These are phyloP conservation scores for Aphodius granarius DNA, from an alignment of 2,888 invertebrate genomes.

Conservation along the genomic window DNA sequence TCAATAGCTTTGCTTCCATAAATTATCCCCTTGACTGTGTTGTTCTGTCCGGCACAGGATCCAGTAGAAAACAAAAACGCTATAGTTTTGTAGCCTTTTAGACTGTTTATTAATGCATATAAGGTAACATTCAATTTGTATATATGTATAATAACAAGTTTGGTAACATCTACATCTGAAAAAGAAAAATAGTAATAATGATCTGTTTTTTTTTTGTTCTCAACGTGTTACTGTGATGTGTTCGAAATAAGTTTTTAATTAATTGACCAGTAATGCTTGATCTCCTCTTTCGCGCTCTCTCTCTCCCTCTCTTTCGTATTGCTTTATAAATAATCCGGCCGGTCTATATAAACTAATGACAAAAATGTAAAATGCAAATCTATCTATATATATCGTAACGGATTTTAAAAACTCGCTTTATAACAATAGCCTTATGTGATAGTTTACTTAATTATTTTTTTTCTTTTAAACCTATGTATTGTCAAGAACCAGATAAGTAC, in stretches of 20 bases:
- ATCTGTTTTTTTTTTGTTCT: neutral
- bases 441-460: conserved; percentile 49
- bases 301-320: neutral
- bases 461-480: conserved; percentile 49
- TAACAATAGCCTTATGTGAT: conserved; percentile 50
- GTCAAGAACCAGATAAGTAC: conserved; percentile 52
- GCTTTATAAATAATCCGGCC: neutral
- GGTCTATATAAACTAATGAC: neutral
- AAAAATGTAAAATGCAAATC: conserved; percentile 12
- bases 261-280: neutral
- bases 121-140: conserved; percentile 56
- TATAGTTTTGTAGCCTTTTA: neutral
- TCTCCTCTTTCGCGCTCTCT: neutral
- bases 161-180: conserved; percentile 51
- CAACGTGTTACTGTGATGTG: neutral
- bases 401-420: conserved; percentile 38
- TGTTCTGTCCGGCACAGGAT: too few species aligned
- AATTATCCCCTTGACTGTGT: too few species aligned
- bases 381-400: conserved; percentile 19
- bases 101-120: conserved; percentile 55
- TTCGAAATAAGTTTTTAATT: neutral
- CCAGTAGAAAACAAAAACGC: neutral
- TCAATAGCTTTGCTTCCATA: too few species aligned
- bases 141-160: conserved; percentile 54
- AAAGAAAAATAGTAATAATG: conserved; percentile 41